Conservation (phyloP, 2,113 vertebrate genomes). For the Chlamydotis undulata region DNA sequence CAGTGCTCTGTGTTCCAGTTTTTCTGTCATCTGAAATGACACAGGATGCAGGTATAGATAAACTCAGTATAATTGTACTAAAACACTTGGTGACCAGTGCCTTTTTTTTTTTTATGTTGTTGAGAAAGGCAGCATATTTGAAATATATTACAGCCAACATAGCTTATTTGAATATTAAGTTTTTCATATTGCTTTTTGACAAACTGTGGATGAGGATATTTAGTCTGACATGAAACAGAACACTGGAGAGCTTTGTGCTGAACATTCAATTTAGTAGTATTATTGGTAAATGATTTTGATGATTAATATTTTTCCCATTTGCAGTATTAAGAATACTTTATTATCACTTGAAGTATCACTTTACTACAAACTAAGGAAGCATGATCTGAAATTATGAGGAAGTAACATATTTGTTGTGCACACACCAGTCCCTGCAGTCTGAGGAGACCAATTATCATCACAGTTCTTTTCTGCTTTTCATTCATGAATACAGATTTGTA, state of each 20-base stretch:
- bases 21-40: neutral
- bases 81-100: neutral
- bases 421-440: neutral
- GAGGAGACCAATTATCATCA: neutral
- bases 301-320: neutral
- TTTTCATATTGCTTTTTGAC: neutral
- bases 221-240: neutral
- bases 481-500: neutral
- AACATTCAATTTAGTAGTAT: neutral
- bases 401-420: neutral
- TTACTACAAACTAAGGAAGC: neutral
- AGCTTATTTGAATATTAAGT: neutral
- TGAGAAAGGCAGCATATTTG: neutral
- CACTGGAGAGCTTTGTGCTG: neutral
- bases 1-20: neutral
- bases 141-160: neutral
- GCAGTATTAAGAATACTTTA: neutral
- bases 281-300: neutral
- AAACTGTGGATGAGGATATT: neutral
- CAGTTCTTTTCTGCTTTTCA: neutral
- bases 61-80: neutral
- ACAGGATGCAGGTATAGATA: neutral
- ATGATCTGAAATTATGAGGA: neutral
- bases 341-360: neutral
- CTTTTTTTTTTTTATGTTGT: neutral